Conservation (phyloP, 2,113 vertebrate genomes). For the Solea senegalensis region DNA sequence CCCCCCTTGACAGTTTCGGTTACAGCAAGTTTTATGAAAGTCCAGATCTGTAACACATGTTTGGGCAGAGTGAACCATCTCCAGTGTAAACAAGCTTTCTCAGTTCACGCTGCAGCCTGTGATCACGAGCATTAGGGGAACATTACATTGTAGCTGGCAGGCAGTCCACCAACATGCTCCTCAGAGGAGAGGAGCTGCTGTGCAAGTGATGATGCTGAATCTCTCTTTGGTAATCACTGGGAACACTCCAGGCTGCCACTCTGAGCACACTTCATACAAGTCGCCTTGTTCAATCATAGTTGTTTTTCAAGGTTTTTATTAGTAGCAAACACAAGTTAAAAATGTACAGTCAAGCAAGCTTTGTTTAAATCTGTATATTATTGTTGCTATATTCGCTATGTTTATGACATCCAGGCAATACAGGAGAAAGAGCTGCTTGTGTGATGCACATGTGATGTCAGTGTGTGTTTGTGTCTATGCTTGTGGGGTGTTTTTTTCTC, state of each 20-base stretch:
- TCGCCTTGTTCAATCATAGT: slow-evolving; percentile 8
- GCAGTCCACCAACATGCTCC: slow-evolving; percentile 23
- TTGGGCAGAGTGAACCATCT: slow-evolving; percentile 19
- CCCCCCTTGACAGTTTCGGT: neutral
- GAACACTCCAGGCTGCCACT: slow-evolving; percentile 31
- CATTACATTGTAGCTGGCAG: neutral
- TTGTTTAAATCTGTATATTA: slow-evolving; percentile 7
- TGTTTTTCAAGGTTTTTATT: slow-evolving; percentile 14
- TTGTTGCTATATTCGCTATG: neutral
- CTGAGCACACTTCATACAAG: slow-evolving; percentile 21
- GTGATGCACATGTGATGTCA: slow-evolving; percentile 11
- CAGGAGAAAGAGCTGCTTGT: slow-evolving; percentile 7
- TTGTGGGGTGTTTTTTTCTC: neutral
- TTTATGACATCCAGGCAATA: slow-evolving; percentile 1
- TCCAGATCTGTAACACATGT: slow-evolving; percentile 28
- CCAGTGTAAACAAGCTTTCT: slow-evolving; percentile 11
- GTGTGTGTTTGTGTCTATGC: slow-evolving; percentile 1
- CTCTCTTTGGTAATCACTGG: slow-evolving; percentile 49
- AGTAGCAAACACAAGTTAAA: slow-evolving; percentile 3
- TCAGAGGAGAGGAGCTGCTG: slow-evolving; percentile 23
- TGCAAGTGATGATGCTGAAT: slow-evolving; percentile 56
- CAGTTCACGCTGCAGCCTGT: neutral
- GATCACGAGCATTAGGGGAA: too few species aligned
- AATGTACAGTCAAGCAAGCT: slow-evolving; percentile 1
- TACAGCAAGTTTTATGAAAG: slow-evolving; percentile 33